Percentiles rank a stretch among this genome's conserved stretches.
These are phyloP conservation scores for Abramis brama DNA, from an alignment of 2,113 vertebrate species.

Conservation along the genomic window DNA sequence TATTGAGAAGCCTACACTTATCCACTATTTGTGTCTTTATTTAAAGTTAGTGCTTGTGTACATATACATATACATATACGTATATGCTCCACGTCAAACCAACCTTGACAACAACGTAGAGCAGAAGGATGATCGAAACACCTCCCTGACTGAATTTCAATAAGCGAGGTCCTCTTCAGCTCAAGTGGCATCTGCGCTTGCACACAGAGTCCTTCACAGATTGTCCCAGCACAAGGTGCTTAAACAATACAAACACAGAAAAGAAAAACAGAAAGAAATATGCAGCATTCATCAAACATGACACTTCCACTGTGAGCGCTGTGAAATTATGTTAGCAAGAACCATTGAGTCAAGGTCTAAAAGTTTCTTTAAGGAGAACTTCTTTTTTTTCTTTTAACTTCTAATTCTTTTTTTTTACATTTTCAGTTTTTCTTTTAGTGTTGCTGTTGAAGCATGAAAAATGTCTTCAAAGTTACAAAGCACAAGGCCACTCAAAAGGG, in stretches of 20 bases:
- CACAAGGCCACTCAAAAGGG: too few relatives aligned
- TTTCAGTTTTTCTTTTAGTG: too few relatives aligned
- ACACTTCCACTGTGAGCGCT: background rate
- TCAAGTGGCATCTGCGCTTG: background rate
- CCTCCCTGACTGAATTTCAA: background rate
- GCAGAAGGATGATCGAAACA: background rate
- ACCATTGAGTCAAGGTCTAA: background rate
- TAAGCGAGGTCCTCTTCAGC: background rate
- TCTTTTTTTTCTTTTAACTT: too few relatives aligned
- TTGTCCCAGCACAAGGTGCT: background rate
- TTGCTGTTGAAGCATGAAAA: too few relatives aligned
- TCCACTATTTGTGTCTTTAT: background rate
- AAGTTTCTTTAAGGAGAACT: background rate
- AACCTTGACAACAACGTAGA: too few relatives aligned
- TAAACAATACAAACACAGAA: background rate
- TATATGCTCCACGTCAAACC: too few relatives aligned
- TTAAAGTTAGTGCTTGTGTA: background rate
- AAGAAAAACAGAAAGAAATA: background rate
- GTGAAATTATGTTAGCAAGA: background rate
- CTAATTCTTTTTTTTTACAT: too few relatives aligned
- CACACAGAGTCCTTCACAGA: background rate
- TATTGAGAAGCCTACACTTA: background rate
- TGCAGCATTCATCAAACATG: background rate
- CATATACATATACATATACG: too few relatives aligned
- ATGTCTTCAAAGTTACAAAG: too few relatives aligned